Evolutionary conservation across 2,797 vertebrate species (phyloP).

Genomic region (Echiichthys vipera): DNA sequence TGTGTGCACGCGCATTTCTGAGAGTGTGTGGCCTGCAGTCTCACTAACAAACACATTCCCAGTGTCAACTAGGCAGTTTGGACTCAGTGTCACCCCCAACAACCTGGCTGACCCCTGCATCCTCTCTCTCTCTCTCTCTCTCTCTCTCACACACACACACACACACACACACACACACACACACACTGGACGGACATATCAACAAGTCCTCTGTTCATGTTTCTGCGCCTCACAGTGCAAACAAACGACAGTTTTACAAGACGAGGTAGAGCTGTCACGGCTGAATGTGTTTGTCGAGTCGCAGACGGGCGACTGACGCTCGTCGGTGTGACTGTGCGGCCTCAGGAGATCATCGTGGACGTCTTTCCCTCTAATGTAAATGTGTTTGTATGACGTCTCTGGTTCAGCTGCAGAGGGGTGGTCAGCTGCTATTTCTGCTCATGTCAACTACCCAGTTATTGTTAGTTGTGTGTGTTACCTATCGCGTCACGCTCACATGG

Average conservation of each 20-base stretch:
- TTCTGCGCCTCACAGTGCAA: not conserved
- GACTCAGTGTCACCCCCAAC: constrained; percentile 55
- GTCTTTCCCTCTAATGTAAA: no score
- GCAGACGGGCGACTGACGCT: no score
- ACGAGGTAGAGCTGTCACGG: no score
- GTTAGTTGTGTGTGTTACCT: not conserved
- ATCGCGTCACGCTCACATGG: not conserved
- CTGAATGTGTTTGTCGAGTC: no score
- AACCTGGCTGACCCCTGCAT: constrained; percentile 54
- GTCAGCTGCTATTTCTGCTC: not conserved
- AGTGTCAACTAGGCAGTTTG: constrained; percentile 47
- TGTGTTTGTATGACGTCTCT: no score
- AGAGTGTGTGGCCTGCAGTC: constrained; percentile 21
- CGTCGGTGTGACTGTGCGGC: no score
- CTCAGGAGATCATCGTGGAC: no score
- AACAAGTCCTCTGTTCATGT: not conserved
- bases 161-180: constrained; percentile 13
- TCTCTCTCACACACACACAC: not conserved
- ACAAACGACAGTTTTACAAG: no score
- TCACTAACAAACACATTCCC: constrained; percentile 42
- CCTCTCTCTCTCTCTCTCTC: constrained; percentile 1
- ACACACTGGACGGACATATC: not conserved
- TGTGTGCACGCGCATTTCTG: not conserved
- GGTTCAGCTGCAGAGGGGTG: no score
- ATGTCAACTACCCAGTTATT: not conserved